A percentile compares a stretch with the other conserved stretches of the same genome.
These are phyloP conservation scores for Athalia circularis DNA, from an alignment of 2,888 invertebrate genomes.

Conservation along the genomic window DNA sequence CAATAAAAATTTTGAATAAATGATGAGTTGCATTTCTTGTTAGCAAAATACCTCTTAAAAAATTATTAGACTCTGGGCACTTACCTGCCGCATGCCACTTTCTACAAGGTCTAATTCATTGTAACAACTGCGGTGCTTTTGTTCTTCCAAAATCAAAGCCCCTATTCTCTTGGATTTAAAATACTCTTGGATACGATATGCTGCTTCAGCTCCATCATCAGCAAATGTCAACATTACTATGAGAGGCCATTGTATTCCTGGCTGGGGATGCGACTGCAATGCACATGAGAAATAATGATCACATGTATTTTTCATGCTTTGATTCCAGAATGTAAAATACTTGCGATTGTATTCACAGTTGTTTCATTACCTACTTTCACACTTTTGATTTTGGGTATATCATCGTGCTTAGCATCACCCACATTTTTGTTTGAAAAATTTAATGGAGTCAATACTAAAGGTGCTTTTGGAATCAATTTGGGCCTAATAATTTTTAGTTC, in stretches of 20 bases:
- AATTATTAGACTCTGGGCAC: not conserved
- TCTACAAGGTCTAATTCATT: slow-evolving; percentile 77
- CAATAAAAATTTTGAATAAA: not conserved
- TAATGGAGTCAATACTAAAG: slow-evolving; percentile 59
- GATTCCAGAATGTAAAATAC: no score
- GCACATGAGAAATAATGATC: no score
- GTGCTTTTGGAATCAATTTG: slow-evolving; percentile 59
- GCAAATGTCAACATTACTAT: slow-evolving; percentile 76
- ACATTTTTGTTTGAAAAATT: not conserved
- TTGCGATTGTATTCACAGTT: not conserved
- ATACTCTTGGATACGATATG: slow-evolving; percentile 74
- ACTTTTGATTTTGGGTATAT: not conserved
- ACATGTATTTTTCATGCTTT: no score
- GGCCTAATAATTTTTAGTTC: slow-evolving; percentile 53
- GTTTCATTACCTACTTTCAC: not conserved
- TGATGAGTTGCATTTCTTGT: not conserved
- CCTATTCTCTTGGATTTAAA: slow-evolving; percentile 71
- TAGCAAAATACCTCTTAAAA: not conserved
- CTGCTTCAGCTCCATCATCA: slow-evolving; percentile 76
- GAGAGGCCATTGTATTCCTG: not conserved
- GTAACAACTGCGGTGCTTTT: slow-evolving; percentile 75
- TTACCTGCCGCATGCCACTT: slow-evolving; percentile 78
- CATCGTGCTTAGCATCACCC: not conserved
- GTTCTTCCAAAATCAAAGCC: slow-evolving; percentile 74
- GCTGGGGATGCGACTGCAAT: not conserved